A percentile compares a stretch with the other conserved stretches of the same genome.
phyloP scores from a whole-genome alignment of 2,888 invertebrate genomes.

The Oscheius sp. region DNA sequence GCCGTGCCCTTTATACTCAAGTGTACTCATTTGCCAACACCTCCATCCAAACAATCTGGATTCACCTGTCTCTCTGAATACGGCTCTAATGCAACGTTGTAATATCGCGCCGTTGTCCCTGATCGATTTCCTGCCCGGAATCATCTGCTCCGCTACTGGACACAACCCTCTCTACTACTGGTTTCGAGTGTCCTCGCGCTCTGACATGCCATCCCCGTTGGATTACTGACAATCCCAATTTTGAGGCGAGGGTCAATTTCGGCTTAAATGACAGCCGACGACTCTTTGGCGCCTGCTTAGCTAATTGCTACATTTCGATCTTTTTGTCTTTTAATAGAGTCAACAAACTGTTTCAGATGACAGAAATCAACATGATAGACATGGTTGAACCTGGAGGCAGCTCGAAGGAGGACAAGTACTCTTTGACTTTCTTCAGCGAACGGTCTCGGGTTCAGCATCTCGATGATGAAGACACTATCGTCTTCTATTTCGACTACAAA shows the following conservation, averaged over 20 bases:
- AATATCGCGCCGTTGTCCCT: neutral
- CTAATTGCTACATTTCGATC: neutral
- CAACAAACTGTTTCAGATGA: conserved; percentile 7
- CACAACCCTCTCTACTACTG: neutral
- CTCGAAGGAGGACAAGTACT: conserved; percentile 41
- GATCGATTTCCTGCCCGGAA: conserved; percentile 19
- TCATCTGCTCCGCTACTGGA: neutral
- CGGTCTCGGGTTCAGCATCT: conserved; percentile 52
- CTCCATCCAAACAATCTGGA: conserved; percentile 7
- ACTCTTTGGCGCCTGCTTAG: conserved; percentile 15
- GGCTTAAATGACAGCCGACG: conserved; percentile 2
- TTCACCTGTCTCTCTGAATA: conserved; percentile 27
- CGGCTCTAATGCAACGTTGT: conserved; percentile 18
- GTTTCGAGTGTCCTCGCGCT: neutral
- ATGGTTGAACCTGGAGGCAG: conserved; percentile 12
- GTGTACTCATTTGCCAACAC: too few relatives aligned
- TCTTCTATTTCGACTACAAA: conserved; percentile 59
- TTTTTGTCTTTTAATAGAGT: neutral
- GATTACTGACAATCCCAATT: conserved; percentile 30
- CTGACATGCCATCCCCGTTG: conserved; percentile 11
- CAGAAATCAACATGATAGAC: conserved; percentile 24
- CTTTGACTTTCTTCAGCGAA: conserved; percentile 4
- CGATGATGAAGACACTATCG: conserved; percentile 58
- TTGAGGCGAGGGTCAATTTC: neutral
- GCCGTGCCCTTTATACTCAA: too few relatives aligned